phyloP scores from a whole-genome alignment of 1,140 invertebrate genomes.

The Macrostomum lignano region DNA sequence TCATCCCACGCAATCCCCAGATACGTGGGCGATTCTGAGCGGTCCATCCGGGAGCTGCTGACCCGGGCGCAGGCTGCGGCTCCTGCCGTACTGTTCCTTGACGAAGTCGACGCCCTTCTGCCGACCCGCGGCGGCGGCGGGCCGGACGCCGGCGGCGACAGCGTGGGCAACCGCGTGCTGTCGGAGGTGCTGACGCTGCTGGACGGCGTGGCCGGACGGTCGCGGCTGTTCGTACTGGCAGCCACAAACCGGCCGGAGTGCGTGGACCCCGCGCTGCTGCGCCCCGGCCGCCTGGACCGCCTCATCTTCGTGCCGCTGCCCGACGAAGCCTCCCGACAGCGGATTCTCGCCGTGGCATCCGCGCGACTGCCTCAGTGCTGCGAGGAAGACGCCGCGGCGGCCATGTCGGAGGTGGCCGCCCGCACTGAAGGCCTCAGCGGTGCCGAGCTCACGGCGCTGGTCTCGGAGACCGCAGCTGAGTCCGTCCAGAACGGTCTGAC shows the following conservation, averaged over 20 bases:
- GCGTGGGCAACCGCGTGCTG: constrained; percentile 17
- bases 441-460: neutral
- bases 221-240: constrained; percentile 12
- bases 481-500: too few species aligned
- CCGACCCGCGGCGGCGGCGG: constrained; percentile 12
- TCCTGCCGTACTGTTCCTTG: constrained; percentile 20
- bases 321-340: neutral
- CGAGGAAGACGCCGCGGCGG: neutral
- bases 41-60: neutral
- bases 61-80: constrained; percentile 13
- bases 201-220: constrained; percentile 32
- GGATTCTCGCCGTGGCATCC: neutral
- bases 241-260: constrained; percentile 14
- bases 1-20: too few species aligned
- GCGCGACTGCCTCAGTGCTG: neutral
- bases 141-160: constrained; percentile 12
- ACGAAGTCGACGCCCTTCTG: constrained; percentile 20
- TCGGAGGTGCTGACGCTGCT: constrained; percentile 21
- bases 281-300: constrained; percentile 14
- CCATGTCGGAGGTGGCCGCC: neutral
- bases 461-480: too few species aligned
- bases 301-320: neutral
- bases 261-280: constrained; percentile 14
- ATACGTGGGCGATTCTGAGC: neutral
- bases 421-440: neutral